Percentiles rank a stretch among this genome's conserved stretches.
Conservation (phyloP, 2,113 vertebrate genomes). For the Miniopterus natalensis region DNA sequence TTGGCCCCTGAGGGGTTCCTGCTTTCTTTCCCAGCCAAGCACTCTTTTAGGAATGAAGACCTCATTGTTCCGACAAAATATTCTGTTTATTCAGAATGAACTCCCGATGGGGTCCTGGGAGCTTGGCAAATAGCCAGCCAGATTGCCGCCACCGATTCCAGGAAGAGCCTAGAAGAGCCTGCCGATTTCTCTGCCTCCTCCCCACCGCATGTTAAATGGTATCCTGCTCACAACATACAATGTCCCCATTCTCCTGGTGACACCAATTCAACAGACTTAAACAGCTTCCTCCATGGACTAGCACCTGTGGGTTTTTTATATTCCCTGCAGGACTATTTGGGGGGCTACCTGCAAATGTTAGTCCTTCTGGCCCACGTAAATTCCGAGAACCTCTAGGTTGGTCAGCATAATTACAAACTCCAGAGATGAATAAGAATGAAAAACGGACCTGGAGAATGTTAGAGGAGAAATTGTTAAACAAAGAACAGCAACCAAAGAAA, state of each 20-base stretch:
- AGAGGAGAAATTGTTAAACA: background rate
- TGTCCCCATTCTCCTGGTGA: slow-evolving; percentile 52
- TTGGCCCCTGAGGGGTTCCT: background rate
- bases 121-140: background rate
- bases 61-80: slow-evolving; percentile 2
- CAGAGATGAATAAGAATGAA: background rate
- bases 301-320: background rate
- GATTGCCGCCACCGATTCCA: slow-evolving; percentile 18
- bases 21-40: slow-evolving; percentile 28
- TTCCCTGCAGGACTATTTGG: background rate
- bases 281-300: background rate
- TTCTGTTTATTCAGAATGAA: slow-evolving; percentile 18
- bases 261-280: slow-evolving; percentile 23
- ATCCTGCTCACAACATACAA: slow-evolving; percentile 11
- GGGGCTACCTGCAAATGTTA: background rate
- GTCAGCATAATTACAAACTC: background rate
- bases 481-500: slow-evolving; percentile 12
- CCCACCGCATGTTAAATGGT: background rate
- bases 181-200: background rate
- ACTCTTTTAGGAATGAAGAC: slow-evolving; percentile 16
- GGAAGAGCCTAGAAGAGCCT: slow-evolving; percentile 52
- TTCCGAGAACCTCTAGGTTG: background rate
- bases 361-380: background rate
- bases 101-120: background rate
- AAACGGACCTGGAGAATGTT: background rate